Evolutionary conservation across 1,140 invertebrate species (phyloP), one percentile per base, ranked within the genome.

Genomic region (Nephotettix cincticeps): DNA sequence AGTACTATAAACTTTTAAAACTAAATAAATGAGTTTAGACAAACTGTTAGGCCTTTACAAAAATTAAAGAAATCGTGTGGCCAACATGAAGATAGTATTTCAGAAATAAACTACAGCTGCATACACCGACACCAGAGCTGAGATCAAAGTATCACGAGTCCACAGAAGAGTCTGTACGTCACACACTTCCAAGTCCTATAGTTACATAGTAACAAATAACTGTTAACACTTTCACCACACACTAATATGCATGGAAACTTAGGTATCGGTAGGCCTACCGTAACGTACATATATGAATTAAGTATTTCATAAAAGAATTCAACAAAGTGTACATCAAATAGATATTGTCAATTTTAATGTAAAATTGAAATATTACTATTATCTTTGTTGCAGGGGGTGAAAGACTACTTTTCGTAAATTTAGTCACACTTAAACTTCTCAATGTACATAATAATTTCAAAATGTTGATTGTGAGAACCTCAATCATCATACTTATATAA

Each of bases 31-130:
- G 21, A 54, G 17, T 25, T 21, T 21, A 43, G 40, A 67, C 13
- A 67, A 25, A 45, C 32, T 23, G 40, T 67, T 67, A 67, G 64
- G 64, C 64, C 64, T 67, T 67, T 43, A 40, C 32, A 67, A 43
- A 67, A 67, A 40, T 32, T 14, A 19, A 67, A 32, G n/a, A 43
- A 36, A 36, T 36, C 14, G 14, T 36, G 32, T 36, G 32, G 14
- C 32, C 32, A 19, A 40, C 32, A 43, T 43, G 32, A 19, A 67
- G 45, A 40, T n/a, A 67, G 3, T 67, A 67, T 14, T 23, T 4
- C 30, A 45, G 64, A 32, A 45, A 40, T 45, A 67, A 13, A 67
- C 64, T 19, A 45, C 40, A 43, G 28, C 64, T 67, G 30, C 19
- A 14, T 43, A 67, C 36, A 40, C 64, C 32, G 25, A 67, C 64